Evolutionary conservation across 2,888 invertebrate species (phyloP).

Genomic region (Pherbina coryleti): DNA sequence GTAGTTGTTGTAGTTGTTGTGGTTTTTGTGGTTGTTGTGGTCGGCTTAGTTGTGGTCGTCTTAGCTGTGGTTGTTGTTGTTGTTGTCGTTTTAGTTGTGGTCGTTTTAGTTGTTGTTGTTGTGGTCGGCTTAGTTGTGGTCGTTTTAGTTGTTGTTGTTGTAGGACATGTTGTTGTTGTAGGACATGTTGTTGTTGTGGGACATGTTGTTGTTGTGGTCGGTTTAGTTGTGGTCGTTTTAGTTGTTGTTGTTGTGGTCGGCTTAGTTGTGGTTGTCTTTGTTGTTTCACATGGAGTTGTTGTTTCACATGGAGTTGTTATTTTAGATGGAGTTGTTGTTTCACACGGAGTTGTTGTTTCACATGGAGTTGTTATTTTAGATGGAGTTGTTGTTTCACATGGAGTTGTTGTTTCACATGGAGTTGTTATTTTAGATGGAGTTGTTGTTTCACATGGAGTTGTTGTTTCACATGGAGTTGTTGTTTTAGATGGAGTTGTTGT

Average conservation of each 20-base stretch:
- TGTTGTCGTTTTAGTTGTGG: no score
- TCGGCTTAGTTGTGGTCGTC: no score
- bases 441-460: slow-evolving; percentile 9
- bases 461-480: slow-evolving; percentile 15
- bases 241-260: background rate
- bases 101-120: background rate
- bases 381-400: slow-evolving; percentile 41
- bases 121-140: background rate
- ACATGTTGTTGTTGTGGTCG: background rate
- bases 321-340: background rate
- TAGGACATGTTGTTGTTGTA: background rate
- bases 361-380: slow-evolving; percentile 15
- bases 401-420: slow-evolving; percentile 1
- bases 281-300: background rate
- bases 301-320: background rate
- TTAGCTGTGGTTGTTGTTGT: no score
- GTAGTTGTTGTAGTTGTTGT: no score
- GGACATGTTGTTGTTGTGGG: background rate
- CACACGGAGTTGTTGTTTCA: background rate
- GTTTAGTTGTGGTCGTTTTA: background rate
- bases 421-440: background rate
- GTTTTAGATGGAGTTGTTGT: slow-evolving; percentile 6
- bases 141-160: background rate
- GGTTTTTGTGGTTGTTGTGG: no score
- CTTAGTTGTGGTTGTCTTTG: background rate